These are phyloP conservation scores for Psittacula echo DNA, from an alignment of 2,797 vertebrate species.

Conservation along the genomic window DNA sequence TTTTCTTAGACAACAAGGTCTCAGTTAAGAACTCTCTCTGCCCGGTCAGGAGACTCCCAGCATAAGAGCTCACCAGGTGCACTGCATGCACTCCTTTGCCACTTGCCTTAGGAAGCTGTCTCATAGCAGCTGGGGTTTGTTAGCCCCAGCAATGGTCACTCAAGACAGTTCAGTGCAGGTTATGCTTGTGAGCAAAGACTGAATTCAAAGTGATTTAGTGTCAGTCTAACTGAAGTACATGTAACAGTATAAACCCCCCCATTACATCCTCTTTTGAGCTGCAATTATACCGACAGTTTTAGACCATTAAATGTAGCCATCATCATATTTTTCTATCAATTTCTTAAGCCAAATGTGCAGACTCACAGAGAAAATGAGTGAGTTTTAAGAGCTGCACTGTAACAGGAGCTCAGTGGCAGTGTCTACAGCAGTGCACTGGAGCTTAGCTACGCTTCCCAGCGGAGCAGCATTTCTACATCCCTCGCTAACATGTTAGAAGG, in stretches of 20 bases:
- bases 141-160: background rate
- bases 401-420: background rate
- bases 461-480: background rate
- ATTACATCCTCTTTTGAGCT: background rate
- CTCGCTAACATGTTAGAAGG: background rate
- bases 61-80: background rate
- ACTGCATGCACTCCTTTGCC: background rate
- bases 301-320: background rate
- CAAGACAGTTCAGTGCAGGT: background rate
- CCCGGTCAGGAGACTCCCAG: background rate
- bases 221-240: background rate
- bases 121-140: background rate
- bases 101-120: background rate
- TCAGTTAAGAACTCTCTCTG: background rate
- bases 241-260: background rate
- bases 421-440: background rate
- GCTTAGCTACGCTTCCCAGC: background rate
- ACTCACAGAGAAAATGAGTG: background rate
- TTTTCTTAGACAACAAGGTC: background rate
- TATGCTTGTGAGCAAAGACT: background rate
- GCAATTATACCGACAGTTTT: background rate
- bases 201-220: background rate
- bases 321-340: background rate
- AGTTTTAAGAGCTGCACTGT: background rate
- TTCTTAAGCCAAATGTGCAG: background rate